A percentile compares a stretch with the other conserved stretches of the same genome.
Evolutionary conservation across 2,113 vertebrate species (phyloP).

Genomic region (Symphodus melops): DNA sequence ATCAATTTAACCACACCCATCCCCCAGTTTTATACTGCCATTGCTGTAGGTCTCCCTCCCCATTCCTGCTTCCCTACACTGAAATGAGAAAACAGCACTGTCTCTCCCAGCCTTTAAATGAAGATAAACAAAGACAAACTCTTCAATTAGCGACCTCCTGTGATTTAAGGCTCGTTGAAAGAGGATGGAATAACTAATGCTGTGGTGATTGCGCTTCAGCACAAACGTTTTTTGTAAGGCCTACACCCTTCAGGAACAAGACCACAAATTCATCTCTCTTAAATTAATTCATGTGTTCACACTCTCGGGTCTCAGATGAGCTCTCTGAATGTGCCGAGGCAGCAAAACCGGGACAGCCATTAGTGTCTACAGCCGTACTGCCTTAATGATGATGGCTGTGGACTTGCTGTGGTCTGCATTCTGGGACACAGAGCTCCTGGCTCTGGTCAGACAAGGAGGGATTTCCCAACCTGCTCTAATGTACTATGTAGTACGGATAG

Average conservation of each 20-base stretch:
- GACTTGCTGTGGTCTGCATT: slow-evolving; percentile 77
- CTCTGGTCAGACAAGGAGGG: slow-evolving; percentile 28
- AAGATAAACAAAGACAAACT: slow-evolving; percentile 75
- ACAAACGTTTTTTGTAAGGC: slow-evolving; percentile 7
- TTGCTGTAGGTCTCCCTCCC: slow-evolving; percentile 44
- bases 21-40: slow-evolving; percentile 63
- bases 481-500: too few species aligned
- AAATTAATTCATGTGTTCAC: slow-evolving; percentile 68
- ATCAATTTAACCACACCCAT: slow-evolving; percentile 57
- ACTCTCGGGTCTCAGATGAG: slow-evolving; percentile 68
- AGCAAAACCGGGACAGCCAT: slow-evolving; percentile 78
- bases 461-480: slow-evolving; percentile 40
- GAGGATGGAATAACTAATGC: slow-evolving; percentile 23
- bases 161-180: slow-evolving; percentile 49
- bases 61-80: slow-evolving; percentile 51
- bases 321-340: slow-evolving; percentile 73
- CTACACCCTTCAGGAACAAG: slow-evolving; percentile 7
- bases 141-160: slow-evolving; percentile 61
- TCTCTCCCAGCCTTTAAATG: slow-evolving; percentile 67
- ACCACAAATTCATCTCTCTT: slow-evolving; percentile 51
- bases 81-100: slow-evolving; percentile 68
- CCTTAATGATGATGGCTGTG: slow-evolving; percentile 81
- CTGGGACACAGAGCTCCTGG: slow-evolving; percentile 32
- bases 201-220: slow-evolving; percentile 4
- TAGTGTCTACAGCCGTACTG: slow-evolving; percentile 63